Conservation (phyloP, 2,888 invertebrate genomes). For the Trichopria drosophilae region DNA sequence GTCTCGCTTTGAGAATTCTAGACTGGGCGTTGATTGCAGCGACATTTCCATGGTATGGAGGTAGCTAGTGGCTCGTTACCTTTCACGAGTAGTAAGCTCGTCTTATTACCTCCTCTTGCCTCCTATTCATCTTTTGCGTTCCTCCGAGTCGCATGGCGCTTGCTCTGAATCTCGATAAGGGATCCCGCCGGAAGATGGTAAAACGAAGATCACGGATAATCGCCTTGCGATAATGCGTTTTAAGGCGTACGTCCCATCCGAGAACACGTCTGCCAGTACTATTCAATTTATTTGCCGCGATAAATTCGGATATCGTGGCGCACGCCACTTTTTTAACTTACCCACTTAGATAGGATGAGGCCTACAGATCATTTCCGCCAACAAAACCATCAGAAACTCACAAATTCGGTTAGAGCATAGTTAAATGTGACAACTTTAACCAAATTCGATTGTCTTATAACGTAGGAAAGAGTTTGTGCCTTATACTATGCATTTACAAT, state of each 20-base stretch:
- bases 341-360: too few relatives aligned
- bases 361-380: too few relatives aligned
- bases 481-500: too few relatives aligned
- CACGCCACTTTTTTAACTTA: too few relatives aligned
- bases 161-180: slow-evolving; percentile 16
- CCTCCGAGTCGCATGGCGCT: background rate
- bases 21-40: slow-evolving; percentile 31
- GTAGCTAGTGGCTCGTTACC: slow-evolving; percentile 34
- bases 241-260: slow-evolving; percentile 12
- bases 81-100: slow-evolving; percentile 33
- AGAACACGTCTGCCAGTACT: background rate
- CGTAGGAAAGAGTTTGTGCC: too few relatives aligned
- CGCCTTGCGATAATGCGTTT: slow-evolving; percentile 44
- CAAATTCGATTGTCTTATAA: too few relatives aligned
- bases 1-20: slow-evolving; percentile 28
- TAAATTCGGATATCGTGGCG: slow-evolving; percentile 18
- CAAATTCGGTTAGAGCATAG: too few relatives aligned
- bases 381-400: too few relatives aligned
- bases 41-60: slow-evolving; percentile 34
- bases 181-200: slow-evolving; percentile 20
- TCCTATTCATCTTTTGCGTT: slow-evolving; percentile 6
- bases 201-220: slow-evolving; percentile 40
- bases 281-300: too few relatives aligned
- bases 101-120: slow-evolving; percentile 29
- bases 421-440: too few relatives aligned